A percentile compares a stretch with the other conserved stretches of the same genome.
These are phyloP conservation scores for Salvelinus namaycush DNA, from an alignment of 2,113 vertebrate genomes.

Conservation along the genomic window DNA sequence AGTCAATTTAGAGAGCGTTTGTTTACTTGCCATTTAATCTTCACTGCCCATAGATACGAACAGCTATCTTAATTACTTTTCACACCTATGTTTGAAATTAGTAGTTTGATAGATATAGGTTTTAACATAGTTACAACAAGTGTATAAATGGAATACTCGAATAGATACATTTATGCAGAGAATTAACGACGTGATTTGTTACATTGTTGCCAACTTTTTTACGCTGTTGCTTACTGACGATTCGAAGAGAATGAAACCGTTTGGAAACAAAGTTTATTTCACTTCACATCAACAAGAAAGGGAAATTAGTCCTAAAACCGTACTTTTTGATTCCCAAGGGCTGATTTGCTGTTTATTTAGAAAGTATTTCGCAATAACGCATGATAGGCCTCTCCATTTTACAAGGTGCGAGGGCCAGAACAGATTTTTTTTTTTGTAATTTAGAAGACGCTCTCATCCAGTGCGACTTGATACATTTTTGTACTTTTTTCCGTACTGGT, in stretches of 20 bases:
- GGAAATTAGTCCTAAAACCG: neutral
- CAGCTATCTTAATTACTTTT: neutral
- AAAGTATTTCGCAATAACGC: neutral
- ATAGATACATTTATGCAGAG: neutral
- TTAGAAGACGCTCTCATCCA: too few relatives aligned
- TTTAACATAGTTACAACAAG: too few relatives aligned
- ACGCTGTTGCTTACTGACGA: too few relatives aligned
- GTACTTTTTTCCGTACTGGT: too few relatives aligned
- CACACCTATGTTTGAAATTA: neutral
- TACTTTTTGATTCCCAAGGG: neutral
- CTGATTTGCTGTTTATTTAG: neutral
- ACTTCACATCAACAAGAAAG: neutral
- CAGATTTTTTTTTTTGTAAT: too few relatives aligned
- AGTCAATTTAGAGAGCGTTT: constrained; percentile 66
- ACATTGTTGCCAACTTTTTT: neutral
- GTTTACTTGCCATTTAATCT: neutral
- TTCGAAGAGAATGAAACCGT: neutral
- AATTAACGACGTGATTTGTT: neutral
- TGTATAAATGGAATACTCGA: neutral
- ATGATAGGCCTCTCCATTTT: neutral
- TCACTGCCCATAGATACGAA: neutral
- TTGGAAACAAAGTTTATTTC: neutral
- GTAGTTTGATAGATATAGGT: too few relatives aligned
- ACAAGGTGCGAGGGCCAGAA: neutral
- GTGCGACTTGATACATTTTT: too few relatives aligned